Percentiles rank a stretch among this genome's conserved stretches.
phyloP scores from a whole-genome alignment of 2,113 vertebrate genomes.

The Pithys albifrons region DNA sequence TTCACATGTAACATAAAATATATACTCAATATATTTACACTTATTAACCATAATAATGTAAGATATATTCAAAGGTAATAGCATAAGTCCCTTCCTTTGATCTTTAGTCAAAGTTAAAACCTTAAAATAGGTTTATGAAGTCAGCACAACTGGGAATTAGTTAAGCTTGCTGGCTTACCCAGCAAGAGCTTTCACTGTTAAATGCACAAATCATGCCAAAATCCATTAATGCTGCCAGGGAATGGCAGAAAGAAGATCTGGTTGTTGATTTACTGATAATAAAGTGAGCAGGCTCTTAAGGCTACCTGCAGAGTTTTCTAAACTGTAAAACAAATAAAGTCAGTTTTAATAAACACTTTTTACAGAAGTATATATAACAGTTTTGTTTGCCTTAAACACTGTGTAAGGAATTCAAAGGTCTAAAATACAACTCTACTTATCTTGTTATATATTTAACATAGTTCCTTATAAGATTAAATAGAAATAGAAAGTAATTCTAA shows the following conservation, averaged over 20 bases:
- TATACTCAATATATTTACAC: background rate
- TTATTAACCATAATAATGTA: background rate
- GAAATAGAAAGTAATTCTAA: background rate
- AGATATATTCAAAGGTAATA: constrained; percentile 62
- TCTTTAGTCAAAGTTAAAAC: constrained; percentile 75
- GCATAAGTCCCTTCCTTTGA: constrained; percentile 75
- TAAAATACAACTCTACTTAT: background rate
- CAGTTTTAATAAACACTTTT: constrained; percentile 52
- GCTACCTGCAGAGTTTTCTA: constrained; percentile 74
- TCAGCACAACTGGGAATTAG: constrained; percentile 82
- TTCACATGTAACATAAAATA: background rate
- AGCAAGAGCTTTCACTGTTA: constrained; percentile 77
- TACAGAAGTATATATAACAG: constrained; percentile 6
- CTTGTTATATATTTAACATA: background rate
- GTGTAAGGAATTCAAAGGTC: background rate
- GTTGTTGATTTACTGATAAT: constrained; percentile 83
- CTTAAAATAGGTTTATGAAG: constrained; percentile 81
- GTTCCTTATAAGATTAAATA: background rate
- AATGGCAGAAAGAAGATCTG: constrained; percentile 76
- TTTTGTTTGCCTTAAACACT: background rate
- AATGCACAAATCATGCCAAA: constrained; percentile 77
- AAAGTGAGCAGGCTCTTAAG: constrained; percentile 75
- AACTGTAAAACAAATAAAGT: constrained; percentile 77
- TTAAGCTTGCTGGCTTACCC: constrained; percentile 80
- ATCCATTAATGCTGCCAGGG: constrained; percentile 80